Evolutionary conservation across 2,888 invertebrate species (phyloP).

Genomic region (Drosophila parthenogenetica): DNA sequence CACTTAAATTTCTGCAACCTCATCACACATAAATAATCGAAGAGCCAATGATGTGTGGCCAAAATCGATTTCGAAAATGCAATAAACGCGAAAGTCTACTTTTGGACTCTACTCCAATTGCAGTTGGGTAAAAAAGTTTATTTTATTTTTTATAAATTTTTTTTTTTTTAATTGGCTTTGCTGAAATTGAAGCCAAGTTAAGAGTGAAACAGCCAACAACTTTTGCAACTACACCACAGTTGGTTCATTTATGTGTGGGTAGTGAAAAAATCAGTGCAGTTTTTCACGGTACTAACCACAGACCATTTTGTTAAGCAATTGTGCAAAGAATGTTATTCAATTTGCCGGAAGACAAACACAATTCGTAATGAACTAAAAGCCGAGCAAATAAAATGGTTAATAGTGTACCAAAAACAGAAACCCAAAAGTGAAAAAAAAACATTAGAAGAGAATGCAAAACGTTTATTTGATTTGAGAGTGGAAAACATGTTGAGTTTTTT

Average conservation of each 20-base stretch:
- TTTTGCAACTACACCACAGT: conserved; percentile 38
- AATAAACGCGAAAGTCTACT: conserved; percentile 64
- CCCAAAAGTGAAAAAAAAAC: conserved; percentile 29
- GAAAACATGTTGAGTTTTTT: conserved; percentile 14
- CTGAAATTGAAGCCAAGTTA: conserved; percentile 50
- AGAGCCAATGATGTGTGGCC: conserved; percentile 47
- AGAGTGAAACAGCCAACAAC: conserved; percentile 54
- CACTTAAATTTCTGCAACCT: conserved; percentile 6
- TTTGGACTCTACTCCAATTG: conserved; percentile 39
- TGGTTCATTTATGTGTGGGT: conserved; percentile 19
- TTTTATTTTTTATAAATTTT: conserved; percentile 26
- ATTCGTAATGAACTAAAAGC: conserved; percentile 60
- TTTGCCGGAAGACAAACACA: conserved; percentile 45
- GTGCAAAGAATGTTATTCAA: conserved; percentile 38
- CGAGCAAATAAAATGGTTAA: conserved; percentile 35
- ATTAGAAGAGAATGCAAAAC: conserved; percentile 53
- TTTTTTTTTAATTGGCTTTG: conserved; percentile 65
- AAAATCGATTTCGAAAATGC: conserved; percentile 60
- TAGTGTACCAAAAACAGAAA: too few species aligned
- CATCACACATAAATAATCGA: conserved; percentile 40
- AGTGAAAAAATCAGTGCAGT: conserved; percentile 12
- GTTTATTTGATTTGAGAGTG: conserved; percentile 4
- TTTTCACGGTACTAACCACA: conserved; percentile 7
- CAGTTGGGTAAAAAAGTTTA: conserved; percentile 41
- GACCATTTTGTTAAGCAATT: conserved; percentile 27